phyloP scores from a whole-genome alignment of 2,888 invertebrate genomes.

The Eilema sororculum region DNA sequence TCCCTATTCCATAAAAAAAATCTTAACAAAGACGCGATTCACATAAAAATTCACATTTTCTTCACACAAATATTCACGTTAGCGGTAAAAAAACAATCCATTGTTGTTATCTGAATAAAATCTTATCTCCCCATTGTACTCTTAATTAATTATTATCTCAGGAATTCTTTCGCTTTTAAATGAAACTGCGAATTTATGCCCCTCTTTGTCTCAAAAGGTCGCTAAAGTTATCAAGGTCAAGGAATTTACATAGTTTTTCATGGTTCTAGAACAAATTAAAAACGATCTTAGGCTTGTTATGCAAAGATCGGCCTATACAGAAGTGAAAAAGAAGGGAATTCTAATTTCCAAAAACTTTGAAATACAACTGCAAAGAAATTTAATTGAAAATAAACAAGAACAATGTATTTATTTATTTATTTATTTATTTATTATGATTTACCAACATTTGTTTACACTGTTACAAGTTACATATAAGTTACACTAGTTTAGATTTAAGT shows the following conservation, averaged over 20 bases:
- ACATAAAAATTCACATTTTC: constrained; percentile 6
- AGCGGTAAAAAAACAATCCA: constrained; percentile 24
- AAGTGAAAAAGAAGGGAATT: no score
- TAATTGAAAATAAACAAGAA: no score
- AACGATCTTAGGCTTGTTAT: neutral
- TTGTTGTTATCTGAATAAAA: constrained; percentile 38
- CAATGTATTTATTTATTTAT: no score
- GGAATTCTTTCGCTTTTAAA: constrained; percentile 30
- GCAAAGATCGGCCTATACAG: no score
- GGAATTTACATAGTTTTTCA: neutral
- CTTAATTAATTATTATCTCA: constrained; percentile 47
- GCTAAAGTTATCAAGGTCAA: neutral
- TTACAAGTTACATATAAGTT: no score
- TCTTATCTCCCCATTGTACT: constrained; percentile 40
- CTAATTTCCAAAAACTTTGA: no score
- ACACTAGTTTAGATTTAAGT: no score
- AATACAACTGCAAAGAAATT: no score
- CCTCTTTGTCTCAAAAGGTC: constrained; percentile 10
- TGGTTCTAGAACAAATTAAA: no score
- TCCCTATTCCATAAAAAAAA: no score
- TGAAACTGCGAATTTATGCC: constrained; percentile 15
- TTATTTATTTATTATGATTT: no score
- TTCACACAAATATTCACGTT: constrained; percentile 9
- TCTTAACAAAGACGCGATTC: constrained; percentile 6
- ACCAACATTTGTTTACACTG: no score